Evolutionary conservation across 2,797 vertebrate species (phyloP).

Genomic region (Leptoclinus maculatus): DNA sequence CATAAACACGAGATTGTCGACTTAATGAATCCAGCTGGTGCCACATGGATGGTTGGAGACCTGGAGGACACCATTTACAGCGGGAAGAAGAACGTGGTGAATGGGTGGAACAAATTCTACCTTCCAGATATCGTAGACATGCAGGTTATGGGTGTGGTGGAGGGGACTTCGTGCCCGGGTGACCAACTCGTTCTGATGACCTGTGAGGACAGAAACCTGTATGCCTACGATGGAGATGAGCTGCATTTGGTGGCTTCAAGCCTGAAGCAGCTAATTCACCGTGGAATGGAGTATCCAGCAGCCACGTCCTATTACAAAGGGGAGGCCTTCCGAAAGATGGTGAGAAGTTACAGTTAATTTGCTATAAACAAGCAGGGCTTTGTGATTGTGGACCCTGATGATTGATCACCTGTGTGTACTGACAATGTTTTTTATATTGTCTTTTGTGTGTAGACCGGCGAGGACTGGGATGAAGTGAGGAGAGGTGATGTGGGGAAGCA

Average conservation of each 20-base stretch:
- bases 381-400: neutral
- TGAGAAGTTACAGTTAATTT: conserved; percentile 19
- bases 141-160: conserved; percentile 34
- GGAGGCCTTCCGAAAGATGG: conserved; percentile 43
- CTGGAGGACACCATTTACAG: conserved; percentile 38
- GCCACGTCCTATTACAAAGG: conserved; percentile 32
- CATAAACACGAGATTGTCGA: rapidly evolving
- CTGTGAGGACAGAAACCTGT: conserved; percentile 34
- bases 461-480: conserved; percentile 36
- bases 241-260: conserved; percentile 46
- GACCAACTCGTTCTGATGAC: conserved; percentile 57
- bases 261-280: rapidly evolving
- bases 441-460: conserved; percentile 18
- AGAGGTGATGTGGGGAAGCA: neutral
- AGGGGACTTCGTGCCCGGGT: neutral
- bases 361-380: neutral
- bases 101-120: conserved; percentile 49
- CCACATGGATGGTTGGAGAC: neutral
- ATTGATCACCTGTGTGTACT: neutral
- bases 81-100: rapidly evolving
- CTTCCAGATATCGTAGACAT: conserved; percentile 2
- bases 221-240: conserved; percentile 50
- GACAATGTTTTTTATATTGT: no score
- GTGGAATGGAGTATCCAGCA: conserved; percentile 34
- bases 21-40: neutral